Conservation (phyloP, 2,113 vertebrate genomes). For the cattle (Bos taurus) region ARS-UCD2.0 NC_037330.1:30031001-30031500, state of each 20-base stretch:
- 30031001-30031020: background rate
- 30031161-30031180: too few relatives aligned
- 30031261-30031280: background rate
- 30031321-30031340: slow-evolving; percentile 39
- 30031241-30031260: background rate
- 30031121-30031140: too few relatives aligned
- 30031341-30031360: slow-evolving; percentile 9
- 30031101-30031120: background rate
- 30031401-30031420: background rate
- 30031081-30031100: background rate
- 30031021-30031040: background rate
- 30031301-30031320: background rate
- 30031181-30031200: background rate
- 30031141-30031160: too few relatives aligned
- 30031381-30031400: slow-evolving; percentile 13
- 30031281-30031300: background rate
- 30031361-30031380: slow-evolving; percentile 58
- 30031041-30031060: background rate
- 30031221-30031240: background rate
- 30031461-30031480: background rate
- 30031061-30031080: background rate
- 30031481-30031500: background rate
- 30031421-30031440: slow-evolving; percentile 37
- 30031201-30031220: background rate
- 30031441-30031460: background rate